phyloP scores from a whole-genome alignment of 2,113 vertebrate genomes.

The Poeciliopsis turrubarensis region DNA sequence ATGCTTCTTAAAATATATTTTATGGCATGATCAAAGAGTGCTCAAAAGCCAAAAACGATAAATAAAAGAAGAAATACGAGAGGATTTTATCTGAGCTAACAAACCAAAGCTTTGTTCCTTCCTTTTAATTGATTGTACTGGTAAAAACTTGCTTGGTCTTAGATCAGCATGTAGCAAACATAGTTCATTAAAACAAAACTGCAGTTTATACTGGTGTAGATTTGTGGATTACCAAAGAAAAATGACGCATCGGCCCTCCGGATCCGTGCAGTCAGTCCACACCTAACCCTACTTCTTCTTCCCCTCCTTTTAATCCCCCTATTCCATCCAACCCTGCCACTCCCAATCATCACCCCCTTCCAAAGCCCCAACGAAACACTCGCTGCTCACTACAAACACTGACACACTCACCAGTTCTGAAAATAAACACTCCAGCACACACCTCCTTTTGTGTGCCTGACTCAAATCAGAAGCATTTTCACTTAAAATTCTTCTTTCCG shows the following conservation, averaged over 20 bases:
- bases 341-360: conserved; percentile 38
- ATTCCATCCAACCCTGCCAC: conserved; percentile 50
- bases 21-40: background rate
- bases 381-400: conserved; percentile 25
- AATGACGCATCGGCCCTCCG: background rate
- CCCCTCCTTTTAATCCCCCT: conserved; percentile 26
- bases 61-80: background rate
- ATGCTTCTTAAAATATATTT: background rate
- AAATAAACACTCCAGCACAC: conserved; percentile 34
- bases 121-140: background rate
- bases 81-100: background rate
- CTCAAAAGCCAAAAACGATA: background rate
- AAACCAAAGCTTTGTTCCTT: background rate
- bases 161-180: background rate
- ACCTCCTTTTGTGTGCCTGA: conserved; percentile 20
- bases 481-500: conserved; percentile 13
- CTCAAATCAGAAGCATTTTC: conserved; percentile 48
- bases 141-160: background rate
- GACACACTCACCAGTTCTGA: conserved; percentile 24
- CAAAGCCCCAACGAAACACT: conserved; percentile 32
- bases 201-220: background rate
- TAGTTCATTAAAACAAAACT: background rate
- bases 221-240: background rate
- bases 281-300: conserved; percentile 37
- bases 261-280: background rate